Base-by-base conservation (phyloP, 2,797 vertebrate genomes). In the Ctenosaura bakeri region DNA sequence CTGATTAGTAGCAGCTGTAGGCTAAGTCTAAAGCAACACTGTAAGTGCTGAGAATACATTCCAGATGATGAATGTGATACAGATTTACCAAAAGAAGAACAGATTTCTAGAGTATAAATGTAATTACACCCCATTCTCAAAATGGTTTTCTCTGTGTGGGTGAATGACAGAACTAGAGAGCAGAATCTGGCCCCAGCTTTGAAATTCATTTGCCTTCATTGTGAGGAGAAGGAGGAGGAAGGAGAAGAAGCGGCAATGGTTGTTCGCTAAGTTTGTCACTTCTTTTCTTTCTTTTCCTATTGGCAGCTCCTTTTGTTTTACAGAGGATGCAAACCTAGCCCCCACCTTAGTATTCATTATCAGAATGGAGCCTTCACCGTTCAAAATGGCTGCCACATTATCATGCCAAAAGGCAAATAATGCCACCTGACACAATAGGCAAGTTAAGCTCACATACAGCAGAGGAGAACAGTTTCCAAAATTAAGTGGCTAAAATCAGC, bases 1-100 rank as follows among this genome's bases (percentile, higher is more conserved):
- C 91, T 95, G 94, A 96, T 94, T 94, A 93, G 94, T 93, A 96
- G 94, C 96, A 96, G 96, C 96, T 96, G 96, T 92, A 93, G 82
- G 81, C 94, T 94, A 89, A 90, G 89, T 88, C 94, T 91, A 86
- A 82, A 87, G 94, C 90, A 91, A 69, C 0, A 0, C 82, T 71
- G 59, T 10, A 46, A 87, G 83, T 59, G 71, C 80, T 94, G 92
- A 92, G 94, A 95, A 95, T 95, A 91, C 1, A 0, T 96, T 96
- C 95, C 96, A 96, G 94, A 95, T 96, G 96, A 96, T 87, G 90
- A 94, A 95, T 94, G 92, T 89, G 91, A 93, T 95, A 94, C 95
- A 95, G 94, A 90, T 91, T 93, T 96, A 91, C 87, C 94, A 92
- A 93, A 96, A 95, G 87, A 92, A 94, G 94, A 95, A 88, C 87